phyloP scores from a whole-genome alignment of 2,797 vertebrate genomes.

The Rhinella marina region DNA sequence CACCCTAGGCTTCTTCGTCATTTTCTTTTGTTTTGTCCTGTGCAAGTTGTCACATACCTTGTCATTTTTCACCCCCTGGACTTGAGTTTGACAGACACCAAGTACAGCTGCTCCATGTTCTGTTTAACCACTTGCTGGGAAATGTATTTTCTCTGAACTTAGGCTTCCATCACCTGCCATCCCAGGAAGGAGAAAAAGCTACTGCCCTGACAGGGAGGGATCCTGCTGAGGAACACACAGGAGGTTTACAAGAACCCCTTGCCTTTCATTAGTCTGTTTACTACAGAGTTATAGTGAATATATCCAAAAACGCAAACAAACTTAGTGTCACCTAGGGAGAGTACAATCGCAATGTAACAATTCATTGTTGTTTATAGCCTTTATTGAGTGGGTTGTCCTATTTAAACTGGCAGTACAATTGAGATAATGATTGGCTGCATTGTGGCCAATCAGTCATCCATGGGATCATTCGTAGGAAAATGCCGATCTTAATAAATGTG shows the following conservation, averaged over 20 bases:
- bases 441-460: too few relatives aligned
- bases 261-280: neutral
- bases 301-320: neutral
- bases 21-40: conserved; percentile 44
- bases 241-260: conserved; percentile 33
- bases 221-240: conserved; percentile 56
- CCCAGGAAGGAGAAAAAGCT: conserved; percentile 6
- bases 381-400: too few relatives aligned
- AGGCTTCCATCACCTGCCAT: conserved; percentile 54
- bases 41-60: conserved; percentile 37
- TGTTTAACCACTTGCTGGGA: conserved; percentile 59
- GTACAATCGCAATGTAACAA: neutral
- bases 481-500: too few relatives aligned
- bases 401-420: too few relatives aligned
- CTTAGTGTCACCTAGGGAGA: neutral
- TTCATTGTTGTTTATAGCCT: neutral
- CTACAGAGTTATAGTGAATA: neutral
- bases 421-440: too few relatives aligned
- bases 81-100: conserved; percentile 44
- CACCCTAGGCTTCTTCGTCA: conserved; percentile 26
- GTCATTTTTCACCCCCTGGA: conserved; percentile 56
- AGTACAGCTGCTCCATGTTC: conserved; percentile 53
- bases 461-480: too few relatives aligned
- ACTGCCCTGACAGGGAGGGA: conserved; percentile 6
- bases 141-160: conserved; percentile 51